phyloP scores from a whole-genome alignment of 2,113 vertebrate species.

The Girardinichthys multiradiatus region DNA sequence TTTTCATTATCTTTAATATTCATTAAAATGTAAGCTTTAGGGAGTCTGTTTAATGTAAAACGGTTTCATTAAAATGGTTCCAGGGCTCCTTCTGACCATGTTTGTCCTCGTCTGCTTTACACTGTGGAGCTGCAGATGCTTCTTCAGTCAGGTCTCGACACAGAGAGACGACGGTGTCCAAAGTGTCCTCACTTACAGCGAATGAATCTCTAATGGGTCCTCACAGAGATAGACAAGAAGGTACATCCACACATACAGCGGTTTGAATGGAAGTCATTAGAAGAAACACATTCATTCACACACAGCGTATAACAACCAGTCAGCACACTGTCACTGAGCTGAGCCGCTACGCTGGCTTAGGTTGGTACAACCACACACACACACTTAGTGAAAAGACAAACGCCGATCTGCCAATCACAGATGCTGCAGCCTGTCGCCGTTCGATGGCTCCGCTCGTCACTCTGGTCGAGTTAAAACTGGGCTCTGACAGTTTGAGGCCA shows the following conservation, averaged over 20 bases:
- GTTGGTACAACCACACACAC: slow-evolving; percentile 8
- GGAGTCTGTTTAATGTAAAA: no score
- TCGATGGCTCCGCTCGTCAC: slow-evolving; percentile 47
- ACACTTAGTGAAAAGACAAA: slow-evolving; percentile 11
- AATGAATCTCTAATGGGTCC: not conserved
- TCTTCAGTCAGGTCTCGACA: no score
- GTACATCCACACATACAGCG: slow-evolving; percentile 4
- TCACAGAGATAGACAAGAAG: not conserved
- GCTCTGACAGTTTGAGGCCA: slow-evolving; percentile 69
- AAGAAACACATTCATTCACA: slow-evolving; percentile 33
- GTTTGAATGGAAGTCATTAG: slow-evolving; percentile 55
- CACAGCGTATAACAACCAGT: slow-evolving; percentile 24
- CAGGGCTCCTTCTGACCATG: no score
- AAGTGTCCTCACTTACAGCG: not conserved
- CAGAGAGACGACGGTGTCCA: not conserved
- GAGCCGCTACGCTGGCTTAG: slow-evolving; percentile 45
- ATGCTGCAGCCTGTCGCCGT: slow-evolving; percentile 36
- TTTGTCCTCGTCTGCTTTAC: no score
- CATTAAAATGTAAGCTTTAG: no score
- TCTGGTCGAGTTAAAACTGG: slow-evolving; percentile 55
- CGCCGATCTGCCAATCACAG: slow-evolving; percentile 51
- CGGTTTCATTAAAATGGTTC: no score
- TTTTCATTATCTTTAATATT: no score
- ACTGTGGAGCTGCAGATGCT: no score
- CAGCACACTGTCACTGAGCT: slow-evolving; percentile 25